Conservation (phyloP, 2,888 invertebrate genomes). For the Drosophila kuntzei region DNA sequence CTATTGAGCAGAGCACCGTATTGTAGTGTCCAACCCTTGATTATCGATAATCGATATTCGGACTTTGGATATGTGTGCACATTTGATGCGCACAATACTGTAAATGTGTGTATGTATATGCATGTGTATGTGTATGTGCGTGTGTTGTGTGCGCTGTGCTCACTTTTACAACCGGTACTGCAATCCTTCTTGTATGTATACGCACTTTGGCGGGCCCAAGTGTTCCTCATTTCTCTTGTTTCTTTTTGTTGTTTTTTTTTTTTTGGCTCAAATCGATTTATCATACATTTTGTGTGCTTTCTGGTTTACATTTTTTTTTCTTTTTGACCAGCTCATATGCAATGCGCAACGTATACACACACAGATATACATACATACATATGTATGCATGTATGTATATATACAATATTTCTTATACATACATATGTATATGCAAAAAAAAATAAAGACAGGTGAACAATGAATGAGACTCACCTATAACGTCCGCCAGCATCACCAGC, state of each 20-base stretch:
- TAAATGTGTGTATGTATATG: background rate
- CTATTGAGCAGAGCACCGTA: constrained; percentile 2
- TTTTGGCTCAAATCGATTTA: constrained; percentile 69
- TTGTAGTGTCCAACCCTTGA: constrained; percentile 17
- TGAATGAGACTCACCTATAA: constrained; percentile 80
- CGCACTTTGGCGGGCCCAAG: constrained; percentile 46
- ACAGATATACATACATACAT: constrained; percentile 19
- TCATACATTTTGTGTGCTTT: constrained; percentile 41
- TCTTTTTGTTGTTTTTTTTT: constrained; percentile 15
- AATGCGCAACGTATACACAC: constrained; percentile 38
- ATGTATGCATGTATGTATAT: constrained; percentile 6
- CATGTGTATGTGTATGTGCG: constrained; percentile 2
- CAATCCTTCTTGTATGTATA: constrained; percentile 59
- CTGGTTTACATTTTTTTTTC: constrained; percentile 2
- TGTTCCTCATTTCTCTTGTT: constrained; percentile 11
- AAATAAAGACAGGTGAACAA: constrained; percentile 20
- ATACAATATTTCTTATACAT: constrained; percentile 3
- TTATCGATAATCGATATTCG: constrained; percentile 44
- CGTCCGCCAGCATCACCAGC: constrained; percentile 81
- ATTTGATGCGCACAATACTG: constrained; percentile 40
- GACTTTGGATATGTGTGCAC: constrained; percentile 27
- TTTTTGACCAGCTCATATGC: constrained; percentile 43
- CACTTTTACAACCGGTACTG: constrained; percentile 56
- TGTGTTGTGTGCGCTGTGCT: constrained; percentile 32
- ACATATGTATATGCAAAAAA: constrained; percentile 1